Evolutionary conservation across 2,113 vertebrate species (phyloP).

Genomic region (Gasterosteus aculeatus): DNA sequence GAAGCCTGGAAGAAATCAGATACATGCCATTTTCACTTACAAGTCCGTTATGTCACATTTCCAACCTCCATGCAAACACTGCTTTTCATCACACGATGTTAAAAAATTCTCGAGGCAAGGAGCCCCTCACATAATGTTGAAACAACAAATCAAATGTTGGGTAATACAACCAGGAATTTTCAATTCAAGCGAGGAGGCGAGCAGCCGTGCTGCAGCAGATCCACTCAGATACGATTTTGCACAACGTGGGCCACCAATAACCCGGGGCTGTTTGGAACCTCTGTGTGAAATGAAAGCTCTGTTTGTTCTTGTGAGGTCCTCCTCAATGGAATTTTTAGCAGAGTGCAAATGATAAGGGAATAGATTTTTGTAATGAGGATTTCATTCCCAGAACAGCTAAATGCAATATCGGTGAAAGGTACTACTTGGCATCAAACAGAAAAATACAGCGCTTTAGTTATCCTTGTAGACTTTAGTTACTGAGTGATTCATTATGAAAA

Average conservation of each 20-base stretch:
- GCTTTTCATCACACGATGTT: conserved; percentile 52
- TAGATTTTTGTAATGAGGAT: conserved; percentile 46
- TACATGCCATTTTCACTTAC: conserved; percentile 39
- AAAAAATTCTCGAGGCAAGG: conserved; percentile 39
- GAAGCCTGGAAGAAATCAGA: conserved; percentile 48
- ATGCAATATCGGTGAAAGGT: conserved; percentile 14
- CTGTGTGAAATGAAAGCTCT: conserved; percentile 58
- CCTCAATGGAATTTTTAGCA: conserved; percentile 49
- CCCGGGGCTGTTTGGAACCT: conserved; percentile 60
- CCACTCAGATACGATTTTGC: conserved; percentile 63
- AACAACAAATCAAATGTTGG: conserved; percentile 59
- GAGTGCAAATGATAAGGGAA: conserved; percentile 47
- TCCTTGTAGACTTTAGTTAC: neutral
- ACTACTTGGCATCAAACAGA: neutral
- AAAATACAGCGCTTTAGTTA: neutral
- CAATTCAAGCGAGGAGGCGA: conserved; percentile 34
- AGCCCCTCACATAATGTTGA: conserved; percentile 37
- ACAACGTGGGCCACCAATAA: conserved; percentile 50
- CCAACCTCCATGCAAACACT: conserved; percentile 45
- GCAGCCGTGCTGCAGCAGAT: conserved; percentile 21
- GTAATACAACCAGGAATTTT: conserved; percentile 48
- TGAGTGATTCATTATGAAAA: conserved; percentile 5
- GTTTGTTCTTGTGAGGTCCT: conserved; percentile 60
- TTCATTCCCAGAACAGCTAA: neutral
- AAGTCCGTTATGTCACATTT: conserved; percentile 45